These are phyloP conservation scores for Anoplophora glabripennis DNA, from an alignment of 1,140 invertebrate genomes.

Conservation along the genomic window DNA sequence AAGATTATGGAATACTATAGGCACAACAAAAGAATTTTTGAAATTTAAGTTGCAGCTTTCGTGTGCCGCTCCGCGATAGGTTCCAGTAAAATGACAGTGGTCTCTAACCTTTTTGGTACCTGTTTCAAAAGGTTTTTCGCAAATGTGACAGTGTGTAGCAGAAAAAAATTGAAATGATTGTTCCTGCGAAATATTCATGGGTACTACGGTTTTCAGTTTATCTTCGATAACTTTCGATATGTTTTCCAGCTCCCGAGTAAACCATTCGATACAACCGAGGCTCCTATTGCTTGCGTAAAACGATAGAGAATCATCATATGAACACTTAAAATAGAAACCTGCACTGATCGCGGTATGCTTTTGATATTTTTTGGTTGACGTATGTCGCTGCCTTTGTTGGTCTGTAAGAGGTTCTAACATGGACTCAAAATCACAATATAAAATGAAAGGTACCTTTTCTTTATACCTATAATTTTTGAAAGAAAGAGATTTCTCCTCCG, in stretches of 20 bases:
- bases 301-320: slow-evolving; percentile 9
- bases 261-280: slow-evolving; percentile 9
- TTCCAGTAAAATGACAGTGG: slow-evolving; percentile 38
- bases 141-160: slow-evolving; percentile 37
- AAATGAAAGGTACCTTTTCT: slow-evolving; percentile 37
- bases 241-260: background rate
- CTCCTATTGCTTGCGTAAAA: slow-evolving; percentile 5
- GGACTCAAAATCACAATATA: slow-evolving; percentile 46
- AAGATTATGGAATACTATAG: slow-evolving; percentile 25
- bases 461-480: slow-evolving; percentile 16
- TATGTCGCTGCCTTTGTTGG: background rate
- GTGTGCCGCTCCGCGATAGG: slow-evolving; percentile 41
- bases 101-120: slow-evolving; percentile 11
- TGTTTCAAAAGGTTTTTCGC: slow-evolving; percentile 20
- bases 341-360: slow-evolving; percentile 4
- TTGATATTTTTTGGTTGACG: slow-evolving; percentile 5
- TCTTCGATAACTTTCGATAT: background rate
- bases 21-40: slow-evolving; percentile 31
- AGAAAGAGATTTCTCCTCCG: slow-evolving; percentile 15
- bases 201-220: background rate
- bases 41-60: slow-evolving; percentile 44
- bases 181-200: slow-evolving; percentile 17
- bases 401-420: slow-evolving; percentile 20
- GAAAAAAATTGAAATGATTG: background rate
- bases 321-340: slow-evolving; percentile 15